Base-by-base conservation (phyloP, 2,797 vertebrate species). In the Oreochromis mossambicus region DNA sequence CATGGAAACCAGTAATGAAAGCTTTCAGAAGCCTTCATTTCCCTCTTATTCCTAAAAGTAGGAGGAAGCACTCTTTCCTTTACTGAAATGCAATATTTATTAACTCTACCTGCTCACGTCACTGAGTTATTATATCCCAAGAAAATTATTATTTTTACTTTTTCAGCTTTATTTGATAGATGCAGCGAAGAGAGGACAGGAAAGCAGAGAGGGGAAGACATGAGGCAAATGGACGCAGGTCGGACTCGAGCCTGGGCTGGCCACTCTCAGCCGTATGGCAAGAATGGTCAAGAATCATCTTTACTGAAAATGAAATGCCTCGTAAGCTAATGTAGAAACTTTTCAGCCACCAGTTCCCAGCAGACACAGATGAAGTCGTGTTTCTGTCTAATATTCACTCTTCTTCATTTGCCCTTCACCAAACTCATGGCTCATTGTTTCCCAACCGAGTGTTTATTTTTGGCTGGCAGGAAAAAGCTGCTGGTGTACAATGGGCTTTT, bases 1-100 rank as follows among this genome's bases (percentile, higher is more conserved):
- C 85, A 84, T 92, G 83, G 91, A 93, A 95, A 94, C 86, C 54
- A 73, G 75, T 66, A 79, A 81, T 68, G 55, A 80, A 86, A 29
- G 68, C 54, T 79, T 76, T 79, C 75, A 63, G 54, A 66, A 55
- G 51, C 73, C 50, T 81, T 50, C 73, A 83, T 78, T 83, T 52
- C 73, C 52, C 43, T 48, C 70, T 63, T 81, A 77, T 36, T 82
- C 46, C 41, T 80, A n/a, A 83, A 91, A 81, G 26, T 14, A 32
- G 11, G 75, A 73, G 61, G 19, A 3, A 82, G 24, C 24, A 12
- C 80, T 73, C 21, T 14, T 4, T 68, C 63, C 41, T 48, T 73
- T 73, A 73, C 9, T 48, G 7, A 73, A 73, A 19, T 29, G 19
- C 41, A 73, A 8, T 73, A 48, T 48, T 73, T 32, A 73, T 73